A percentile compares a stretch with the other conserved stretches of the same genome.
These are phyloP conservation scores for Papilio elwesi DNA, from an alignment of 2,888 invertebrate genomes.

Conservation along the genomic window DNA sequence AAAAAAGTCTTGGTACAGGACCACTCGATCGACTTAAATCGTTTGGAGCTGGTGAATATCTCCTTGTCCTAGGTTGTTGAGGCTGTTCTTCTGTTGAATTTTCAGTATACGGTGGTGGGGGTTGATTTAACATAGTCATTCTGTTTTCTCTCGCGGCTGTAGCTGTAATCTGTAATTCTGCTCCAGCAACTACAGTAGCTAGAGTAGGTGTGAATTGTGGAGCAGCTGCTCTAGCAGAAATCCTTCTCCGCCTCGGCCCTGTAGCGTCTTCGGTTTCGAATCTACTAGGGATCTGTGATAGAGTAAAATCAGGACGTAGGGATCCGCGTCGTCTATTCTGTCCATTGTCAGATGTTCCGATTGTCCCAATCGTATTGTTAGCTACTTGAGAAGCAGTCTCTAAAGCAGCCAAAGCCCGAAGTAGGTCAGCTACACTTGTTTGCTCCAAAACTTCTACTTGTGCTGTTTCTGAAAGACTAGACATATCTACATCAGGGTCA, in stretches of 20 bases:
- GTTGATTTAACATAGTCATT: slow-evolving; percentile 74
- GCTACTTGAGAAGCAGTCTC: slow-evolving; percentile 61
- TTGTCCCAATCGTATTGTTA: slow-evolving; percentile 27
- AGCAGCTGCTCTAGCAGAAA: slow-evolving; percentile 73
- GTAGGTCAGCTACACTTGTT: slow-evolving; percentile 92
- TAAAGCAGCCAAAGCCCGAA: slow-evolving; percentile 90
- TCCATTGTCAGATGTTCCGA: slow-evolving; percentile 44
- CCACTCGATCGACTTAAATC: slow-evolving; percentile 67
- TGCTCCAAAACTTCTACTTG: slow-evolving; percentile 89
- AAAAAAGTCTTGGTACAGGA: slow-evolving; percentile 75
- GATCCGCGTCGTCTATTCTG: slow-evolving; percentile 68
- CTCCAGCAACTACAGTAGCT: slow-evolving; percentile 77
- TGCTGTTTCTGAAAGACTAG: slow-evolving; percentile 69
- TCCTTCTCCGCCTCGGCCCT: slow-evolving; percentile 69
- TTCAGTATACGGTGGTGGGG: slow-evolving; percentile 77
- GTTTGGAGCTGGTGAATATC: slow-evolving; percentile 76
- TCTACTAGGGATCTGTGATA: slow-evolving; percentile 58
- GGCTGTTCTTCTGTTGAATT: slow-evolving; percentile 58
- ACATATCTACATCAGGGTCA: slow-evolving; percentile 73
- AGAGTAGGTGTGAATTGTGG: slow-evolving; percentile 77
- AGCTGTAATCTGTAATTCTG: slow-evolving; percentile 75
- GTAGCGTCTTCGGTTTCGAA: slow-evolving; percentile 61
- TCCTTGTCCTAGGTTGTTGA: slow-evolving; percentile 64
- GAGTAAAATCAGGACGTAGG: slow-evolving; percentile 64
- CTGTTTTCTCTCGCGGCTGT: slow-evolving; percentile 74